Evolutionary conservation across 1,140 invertebrate genomes (phyloP).

Genomic region (Hyphantria cunea): DNA sequence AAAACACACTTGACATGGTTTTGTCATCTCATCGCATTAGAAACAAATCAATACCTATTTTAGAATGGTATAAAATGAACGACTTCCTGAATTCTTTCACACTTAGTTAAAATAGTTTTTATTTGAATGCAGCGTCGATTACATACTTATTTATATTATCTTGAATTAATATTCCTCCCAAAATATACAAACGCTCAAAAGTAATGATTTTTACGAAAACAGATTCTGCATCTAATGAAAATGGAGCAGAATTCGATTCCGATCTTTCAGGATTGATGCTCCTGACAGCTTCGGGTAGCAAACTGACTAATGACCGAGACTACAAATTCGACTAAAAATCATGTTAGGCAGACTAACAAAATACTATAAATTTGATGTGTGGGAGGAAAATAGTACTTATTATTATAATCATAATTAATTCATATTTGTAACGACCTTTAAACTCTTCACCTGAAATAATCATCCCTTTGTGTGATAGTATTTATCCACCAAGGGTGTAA

Average conservation of each 20-base stretch:
- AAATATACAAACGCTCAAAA: conserved; percentile 3
- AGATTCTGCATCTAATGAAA: conserved; percentile 22
- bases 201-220: conserved; percentile 21
- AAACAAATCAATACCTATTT: conserved; percentile 47
- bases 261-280: background rate
- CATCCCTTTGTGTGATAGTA: too few species aligned
- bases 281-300: background rate
- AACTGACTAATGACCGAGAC: too few species aligned
- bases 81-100: conserved; percentile 23
- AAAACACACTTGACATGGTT: conserved; percentile 46
- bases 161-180: background rate
- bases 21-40: conserved; percentile 49
- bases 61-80: conserved; percentile 20
- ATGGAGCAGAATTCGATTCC: conserved; percentile 18
- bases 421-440: too few species aligned
- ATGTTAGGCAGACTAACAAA: too few species aligned
- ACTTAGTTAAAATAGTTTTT: background rate
- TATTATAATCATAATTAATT: too few species aligned
- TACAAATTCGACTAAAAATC: too few species aligned
- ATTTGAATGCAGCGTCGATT: background rate
- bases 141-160: conserved; percentile 1
- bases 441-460: too few species aligned
- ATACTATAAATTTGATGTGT: too few species aligned
- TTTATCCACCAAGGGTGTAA: too few species aligned
- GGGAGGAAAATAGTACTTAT: too few species aligned